Percentiles rank a stretch among this genome's conserved stretches.
These are phyloP conservation scores for Rhorus exstirpatorius DNA, from an alignment of 2,888 invertebrate species.

Conservation along the genomic window DNA sequence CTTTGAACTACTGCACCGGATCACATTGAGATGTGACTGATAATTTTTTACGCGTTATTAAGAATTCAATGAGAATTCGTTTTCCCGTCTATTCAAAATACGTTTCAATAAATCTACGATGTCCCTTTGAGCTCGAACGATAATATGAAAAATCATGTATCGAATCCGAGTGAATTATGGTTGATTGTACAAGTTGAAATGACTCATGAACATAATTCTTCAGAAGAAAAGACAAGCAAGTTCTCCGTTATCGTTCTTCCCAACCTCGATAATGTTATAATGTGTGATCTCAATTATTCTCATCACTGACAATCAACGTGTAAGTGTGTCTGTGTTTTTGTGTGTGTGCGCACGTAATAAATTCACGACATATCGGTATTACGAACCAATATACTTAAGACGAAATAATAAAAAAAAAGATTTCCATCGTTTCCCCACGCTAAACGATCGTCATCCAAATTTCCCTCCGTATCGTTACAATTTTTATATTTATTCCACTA, in stretches of 20 bases:
- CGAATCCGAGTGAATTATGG: no score
- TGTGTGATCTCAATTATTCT: slow-evolving; percentile 46
- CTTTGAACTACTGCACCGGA: no score
- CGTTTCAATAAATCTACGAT: no score
- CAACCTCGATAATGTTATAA: slow-evolving; percentile 32
- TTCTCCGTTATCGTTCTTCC: slow-evolving; percentile 47
- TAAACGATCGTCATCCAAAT: slow-evolving; percentile 55
- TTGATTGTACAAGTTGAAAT: no score
- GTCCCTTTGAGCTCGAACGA: no score
- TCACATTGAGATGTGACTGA: no score
- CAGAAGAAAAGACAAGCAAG: slow-evolving; percentile 53
- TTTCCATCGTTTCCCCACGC: slow-evolving; percentile 39
- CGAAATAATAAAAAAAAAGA: slow-evolving; percentile 35
- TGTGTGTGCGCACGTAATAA: slow-evolving; percentile 51
- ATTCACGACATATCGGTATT: slow-evolving; percentile 71
- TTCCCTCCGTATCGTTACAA: slow-evolving; percentile 61
- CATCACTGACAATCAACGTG: slow-evolving; percentile 54
- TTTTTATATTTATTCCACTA: slow-evolving; percentile 67
- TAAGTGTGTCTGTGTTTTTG: slow-evolving; percentile 42
- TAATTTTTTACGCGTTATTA: no score
- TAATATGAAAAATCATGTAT: no score
- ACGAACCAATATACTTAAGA: slow-evolving; percentile 55
- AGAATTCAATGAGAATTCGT: no score
- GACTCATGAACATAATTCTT: slow-evolving; percentile 22
- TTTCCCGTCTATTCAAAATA: no score